These are phyloP conservation scores for Rallus crepitans DNA, from an alignment of 2,797 vertebrate species.

Conservation along the genomic window DNA sequence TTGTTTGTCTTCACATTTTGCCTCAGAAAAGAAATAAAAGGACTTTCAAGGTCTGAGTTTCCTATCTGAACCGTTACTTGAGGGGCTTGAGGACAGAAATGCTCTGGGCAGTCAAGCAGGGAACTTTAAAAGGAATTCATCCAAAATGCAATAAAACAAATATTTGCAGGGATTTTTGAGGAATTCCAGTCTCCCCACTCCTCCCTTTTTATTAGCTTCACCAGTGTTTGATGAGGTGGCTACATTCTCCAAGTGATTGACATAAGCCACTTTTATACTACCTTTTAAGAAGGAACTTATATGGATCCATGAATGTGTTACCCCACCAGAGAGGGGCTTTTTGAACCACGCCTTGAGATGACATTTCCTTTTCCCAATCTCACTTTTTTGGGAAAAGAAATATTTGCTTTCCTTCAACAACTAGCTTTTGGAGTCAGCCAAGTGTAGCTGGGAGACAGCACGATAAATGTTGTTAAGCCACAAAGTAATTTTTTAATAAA, in stretches of 20 bases:
- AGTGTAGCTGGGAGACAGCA: neutral
- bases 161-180: slow-evolving; percentile 22
- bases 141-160: slow-evolving; percentile 35
- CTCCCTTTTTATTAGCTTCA: neutral
- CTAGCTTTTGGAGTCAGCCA: neutral
- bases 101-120: neutral
- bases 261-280: neutral
- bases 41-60: neutral
- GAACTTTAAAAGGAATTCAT: slow-evolving; percentile 37
- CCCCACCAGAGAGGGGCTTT: neutral
- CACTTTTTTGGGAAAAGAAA: neutral
- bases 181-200: neutral
- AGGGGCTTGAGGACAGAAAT: slow-evolving; percentile 31
- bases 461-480: neutral
- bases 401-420: neutral
- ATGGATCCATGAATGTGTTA: neutral
- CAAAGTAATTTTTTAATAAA: neutral
- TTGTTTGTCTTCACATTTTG: slow-evolving; percentile 51
- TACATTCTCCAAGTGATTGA: neutral
- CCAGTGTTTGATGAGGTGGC: neutral
- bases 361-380: neutral
- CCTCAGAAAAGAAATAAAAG: neutral
- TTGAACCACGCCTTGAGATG: neutral
- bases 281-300: neutral
- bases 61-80: neutral